These are phyloP conservation scores for Sprattus sprattus DNA, from an alignment of 2,113 vertebrate genomes.

Conservation along the genomic window DNA sequence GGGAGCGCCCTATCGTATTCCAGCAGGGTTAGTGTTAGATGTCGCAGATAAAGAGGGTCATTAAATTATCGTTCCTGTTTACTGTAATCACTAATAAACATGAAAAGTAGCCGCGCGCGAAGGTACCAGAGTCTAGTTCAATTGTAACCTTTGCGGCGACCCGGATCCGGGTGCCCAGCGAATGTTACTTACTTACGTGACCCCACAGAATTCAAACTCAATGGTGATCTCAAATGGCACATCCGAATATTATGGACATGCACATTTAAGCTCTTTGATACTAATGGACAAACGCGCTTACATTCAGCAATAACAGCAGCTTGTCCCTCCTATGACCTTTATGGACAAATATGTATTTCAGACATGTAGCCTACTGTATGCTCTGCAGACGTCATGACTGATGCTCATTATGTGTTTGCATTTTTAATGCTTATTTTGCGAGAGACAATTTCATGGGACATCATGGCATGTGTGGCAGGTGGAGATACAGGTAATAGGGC, in stretches of 20 bases:
- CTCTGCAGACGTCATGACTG: too few relatives aligned
- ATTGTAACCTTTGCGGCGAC: not conserved
- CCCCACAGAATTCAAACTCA: not conserved
- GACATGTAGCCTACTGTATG: too few relatives aligned
- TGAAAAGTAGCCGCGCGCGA: not conserved
- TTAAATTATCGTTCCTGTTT: not conserved
- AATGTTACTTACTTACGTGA: not conserved
- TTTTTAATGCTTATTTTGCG: too few relatives aligned
- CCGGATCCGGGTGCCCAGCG: too few relatives aligned
- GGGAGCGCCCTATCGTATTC: not conserved
- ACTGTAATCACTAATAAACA: not conserved
- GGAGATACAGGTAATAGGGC: too few relatives aligned
- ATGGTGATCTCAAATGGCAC: not conserved
- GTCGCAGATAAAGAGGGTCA: not conserved
- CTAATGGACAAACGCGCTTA: not conserved
- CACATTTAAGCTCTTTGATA: too few relatives aligned
- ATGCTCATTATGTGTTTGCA: not conserved
- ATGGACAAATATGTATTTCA: too few relatives aligned
- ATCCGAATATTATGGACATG: not conserved
- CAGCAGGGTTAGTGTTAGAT: not conserved
- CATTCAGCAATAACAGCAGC: too few relatives aligned
- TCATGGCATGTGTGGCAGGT: too few relatives aligned
- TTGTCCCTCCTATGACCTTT: too few relatives aligned
- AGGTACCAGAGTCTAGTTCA: not conserved
- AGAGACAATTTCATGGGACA: too few relatives aligned